Conservation (phyloP, 2,888 invertebrate species). For the Formica aserva region DNA sequence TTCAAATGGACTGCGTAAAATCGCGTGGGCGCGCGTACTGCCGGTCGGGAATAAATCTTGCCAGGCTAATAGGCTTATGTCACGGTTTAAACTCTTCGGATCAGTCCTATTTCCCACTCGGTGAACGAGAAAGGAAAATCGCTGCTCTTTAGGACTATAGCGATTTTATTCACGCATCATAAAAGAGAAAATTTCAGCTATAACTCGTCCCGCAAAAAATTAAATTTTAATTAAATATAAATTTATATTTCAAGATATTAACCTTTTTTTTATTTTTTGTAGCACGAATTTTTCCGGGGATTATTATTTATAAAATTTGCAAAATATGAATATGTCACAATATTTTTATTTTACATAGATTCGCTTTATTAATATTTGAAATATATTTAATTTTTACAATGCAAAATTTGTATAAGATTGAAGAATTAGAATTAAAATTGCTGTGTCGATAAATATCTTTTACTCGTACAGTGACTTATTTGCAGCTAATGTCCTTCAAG, state of each 20-base stretch:
- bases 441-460: not conserved
- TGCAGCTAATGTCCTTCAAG: not conserved
- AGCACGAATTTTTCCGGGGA: not conserved
- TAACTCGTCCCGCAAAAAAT: slow-evolving; percentile 1
- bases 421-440: slow-evolving; percentile 5
- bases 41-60: slow-evolving; percentile 61
- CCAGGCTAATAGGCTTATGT: slow-evolving; percentile 66
- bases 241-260: not conserved
- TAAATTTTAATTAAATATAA: not conserved
- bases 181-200: slow-evolving; percentile 2
- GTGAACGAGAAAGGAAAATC: slow-evolving; percentile 31
- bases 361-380: not conserved
- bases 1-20: slow-evolving; percentile 47
- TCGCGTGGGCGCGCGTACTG: slow-evolving; percentile 53
- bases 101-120: slow-evolving; percentile 1
- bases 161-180: slow-evolving; percentile 6
- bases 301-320: not conserved
- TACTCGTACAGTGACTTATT: slow-evolving; percentile 11
- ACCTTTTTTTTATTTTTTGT: not conserved
- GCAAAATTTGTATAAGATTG: not conserved
- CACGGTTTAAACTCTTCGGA: slow-evolving; percentile 60
- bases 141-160: not conserved
- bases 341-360: not conserved
- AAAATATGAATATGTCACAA: not conserved
- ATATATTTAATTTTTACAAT: not conserved